Evolutionary conservation across 2,113 vertebrate species (phyloP).

Genomic region (Semnornis frantzii): DNA sequence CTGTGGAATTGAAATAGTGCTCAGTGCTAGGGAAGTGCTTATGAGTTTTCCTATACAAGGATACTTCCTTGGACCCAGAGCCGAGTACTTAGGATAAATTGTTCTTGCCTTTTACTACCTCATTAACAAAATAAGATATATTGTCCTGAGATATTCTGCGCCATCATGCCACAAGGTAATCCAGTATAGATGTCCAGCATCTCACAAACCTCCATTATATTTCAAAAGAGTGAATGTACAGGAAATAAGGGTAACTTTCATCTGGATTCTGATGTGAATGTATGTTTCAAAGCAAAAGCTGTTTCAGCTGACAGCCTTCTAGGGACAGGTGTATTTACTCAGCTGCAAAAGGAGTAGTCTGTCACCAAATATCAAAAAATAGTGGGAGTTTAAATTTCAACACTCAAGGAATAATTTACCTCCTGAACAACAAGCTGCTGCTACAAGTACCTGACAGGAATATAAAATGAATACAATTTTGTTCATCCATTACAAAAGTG

Average conservation of each 20-base stretch:
- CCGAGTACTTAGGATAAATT: not conserved
- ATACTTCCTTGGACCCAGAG: not conserved
- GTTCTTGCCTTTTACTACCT: not conserved
- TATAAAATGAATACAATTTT: not conserved
- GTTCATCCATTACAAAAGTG: rapidly evolving
- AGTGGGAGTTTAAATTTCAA: constrained; percentile 30
- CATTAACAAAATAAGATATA: not conserved
- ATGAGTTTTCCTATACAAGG: not conserved
- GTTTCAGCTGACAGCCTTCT: constrained; percentile 29
- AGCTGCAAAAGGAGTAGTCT: constrained; percentile 35
- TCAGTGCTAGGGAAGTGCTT: not conserved
- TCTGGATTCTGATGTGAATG: constrained; percentile 12
- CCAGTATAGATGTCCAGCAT: not conserved
- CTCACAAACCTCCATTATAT: not conserved
- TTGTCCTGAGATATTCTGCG: not conserved
- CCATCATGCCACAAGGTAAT: not conserved
- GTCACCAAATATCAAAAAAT: constrained; percentile 18
- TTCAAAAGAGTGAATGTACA: not conserved
- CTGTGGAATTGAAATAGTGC: not conserved
- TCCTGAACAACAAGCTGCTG: not conserved
- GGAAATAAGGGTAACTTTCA: constrained; percentile 5
- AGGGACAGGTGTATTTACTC: constrained; percentile 50
- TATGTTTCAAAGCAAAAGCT: constrained; percentile 29
- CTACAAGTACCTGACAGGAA: not conserved
- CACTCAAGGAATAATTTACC: not conserved